Percentiles rank a stretch among this genome's conserved stretches.
Evolutionary conservation across 2,113 vertebrate genomes (phyloP).

Genomic region (Mionectes macconnelli): DNA sequence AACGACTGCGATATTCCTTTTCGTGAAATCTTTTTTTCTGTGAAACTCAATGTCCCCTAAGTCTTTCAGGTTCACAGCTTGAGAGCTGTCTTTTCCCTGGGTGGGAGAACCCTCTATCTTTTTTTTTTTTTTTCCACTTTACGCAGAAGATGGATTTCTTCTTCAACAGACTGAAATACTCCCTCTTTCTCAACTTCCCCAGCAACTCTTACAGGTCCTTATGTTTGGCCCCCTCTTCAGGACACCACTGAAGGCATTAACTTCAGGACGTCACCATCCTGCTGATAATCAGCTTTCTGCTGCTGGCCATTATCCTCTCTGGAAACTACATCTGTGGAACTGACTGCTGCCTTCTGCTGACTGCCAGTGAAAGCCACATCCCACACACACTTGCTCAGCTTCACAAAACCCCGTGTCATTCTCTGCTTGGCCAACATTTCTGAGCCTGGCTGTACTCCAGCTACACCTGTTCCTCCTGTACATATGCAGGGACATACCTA

Average conservation of each 20-base stretch:
- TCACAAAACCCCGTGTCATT: neutral
- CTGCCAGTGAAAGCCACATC: neutral
- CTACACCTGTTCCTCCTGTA: neutral
- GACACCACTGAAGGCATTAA: neutral
- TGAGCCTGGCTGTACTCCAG: neutral
- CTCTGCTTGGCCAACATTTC: neutral
- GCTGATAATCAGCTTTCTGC: neutral
- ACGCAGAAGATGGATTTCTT: neutral
- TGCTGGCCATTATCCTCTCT: neutral
- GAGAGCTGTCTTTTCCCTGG: neutral
- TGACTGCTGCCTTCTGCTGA: neutral
- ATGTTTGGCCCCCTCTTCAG: neutral
- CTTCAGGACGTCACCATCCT: neutral
- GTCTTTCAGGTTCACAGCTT: neutral
- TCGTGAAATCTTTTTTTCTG: neutral
- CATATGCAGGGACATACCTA: neutral
- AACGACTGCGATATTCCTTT: neutral
- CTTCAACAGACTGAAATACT: neutral
- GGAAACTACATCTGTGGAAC: neutral
- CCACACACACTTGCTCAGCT: neutral
- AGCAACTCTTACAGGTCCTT: neutral
- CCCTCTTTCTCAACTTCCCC: neutral
- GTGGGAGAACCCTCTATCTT: neutral
- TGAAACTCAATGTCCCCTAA: neutral
- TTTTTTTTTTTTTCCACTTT: neutral